Evolutionary conservation across 2,113 vertebrate genomes (phyloP).

Genomic region (Callaeas wilsoni): DNA sequence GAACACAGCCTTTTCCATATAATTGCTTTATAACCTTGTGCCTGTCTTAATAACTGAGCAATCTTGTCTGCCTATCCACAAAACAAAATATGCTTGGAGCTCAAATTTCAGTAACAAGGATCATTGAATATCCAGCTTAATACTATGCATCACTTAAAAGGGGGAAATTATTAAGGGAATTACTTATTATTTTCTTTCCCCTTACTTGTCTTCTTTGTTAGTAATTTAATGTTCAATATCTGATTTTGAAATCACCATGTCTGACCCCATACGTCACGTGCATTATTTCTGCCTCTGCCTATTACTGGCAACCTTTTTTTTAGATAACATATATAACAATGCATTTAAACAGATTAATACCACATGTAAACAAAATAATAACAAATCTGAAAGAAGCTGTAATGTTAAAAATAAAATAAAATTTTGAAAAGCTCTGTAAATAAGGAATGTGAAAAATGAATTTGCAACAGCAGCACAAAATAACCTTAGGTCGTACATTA

Average conservation of each 20-base stretch:
- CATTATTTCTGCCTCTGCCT: not conserved
- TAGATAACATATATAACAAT: not conserved
- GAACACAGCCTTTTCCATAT: not conserved
- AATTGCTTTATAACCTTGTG: not conserved
- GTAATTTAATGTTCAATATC: not conserved
- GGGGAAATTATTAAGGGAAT: not conserved
- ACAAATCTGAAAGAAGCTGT: not conserved
- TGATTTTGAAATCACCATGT: not conserved
- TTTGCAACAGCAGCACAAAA: not conserved
- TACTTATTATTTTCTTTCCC: not conserved
- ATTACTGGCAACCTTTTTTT: not conserved
- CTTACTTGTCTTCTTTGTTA: not conserved
- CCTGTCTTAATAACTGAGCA: not conserved
- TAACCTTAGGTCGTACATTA: not conserved
- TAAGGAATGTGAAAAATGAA: not conserved
- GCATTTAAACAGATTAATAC: not conserved
- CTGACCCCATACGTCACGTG: not conserved
- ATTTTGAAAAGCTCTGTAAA: not conserved
- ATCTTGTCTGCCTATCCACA: not conserved
- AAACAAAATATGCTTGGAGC: not conserved
- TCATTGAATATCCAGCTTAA: not conserved
- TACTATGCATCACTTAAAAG: not conserved
- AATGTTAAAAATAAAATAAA: not conserved
- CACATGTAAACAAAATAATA: not conserved
- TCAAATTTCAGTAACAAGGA: not conserved